phyloP scores from a whole-genome alignment of 2,888 invertebrate genomes.

The Blastobasis lacticolella region DNA sequence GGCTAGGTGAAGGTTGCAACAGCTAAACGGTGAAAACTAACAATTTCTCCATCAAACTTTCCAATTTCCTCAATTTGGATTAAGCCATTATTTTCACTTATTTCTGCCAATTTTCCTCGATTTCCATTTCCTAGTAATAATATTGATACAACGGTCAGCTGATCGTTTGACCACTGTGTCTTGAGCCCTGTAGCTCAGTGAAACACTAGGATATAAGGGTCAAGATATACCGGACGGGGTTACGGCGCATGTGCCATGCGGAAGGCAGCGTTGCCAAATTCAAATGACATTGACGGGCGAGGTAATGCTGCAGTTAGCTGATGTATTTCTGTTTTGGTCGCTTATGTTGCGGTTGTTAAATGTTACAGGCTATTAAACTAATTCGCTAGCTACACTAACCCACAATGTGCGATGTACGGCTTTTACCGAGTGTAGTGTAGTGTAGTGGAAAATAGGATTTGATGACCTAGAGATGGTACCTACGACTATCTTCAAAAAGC shows the following conservation, averaged over 20 bases:
- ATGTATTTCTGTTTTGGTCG: neutral
- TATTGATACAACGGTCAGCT: constrained; percentile 52
- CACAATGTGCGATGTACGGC: too few species aligned
- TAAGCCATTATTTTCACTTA: too few species aligned
- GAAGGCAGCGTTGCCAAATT: constrained; percentile 35
- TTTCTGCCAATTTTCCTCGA: neutral
- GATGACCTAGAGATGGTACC: too few species aligned
- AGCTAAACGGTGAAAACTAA: neutral
- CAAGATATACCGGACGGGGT: neutral
- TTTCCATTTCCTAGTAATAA: neutral
- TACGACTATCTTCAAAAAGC: too few species aligned
- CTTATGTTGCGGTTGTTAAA: too few species aligned
- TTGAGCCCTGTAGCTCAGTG: too few species aligned
- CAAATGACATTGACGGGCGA: constrained; percentile 28
- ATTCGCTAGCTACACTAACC: too few species aligned
- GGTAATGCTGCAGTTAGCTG: constrained; percentile 1
- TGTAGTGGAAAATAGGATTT: too few species aligned
- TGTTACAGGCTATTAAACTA: too few species aligned
- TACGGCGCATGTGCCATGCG: constrained; percentile 33
- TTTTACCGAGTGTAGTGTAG: too few species aligned
- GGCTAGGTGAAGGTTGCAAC: constrained; percentile 64
- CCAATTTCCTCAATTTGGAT: neutral
- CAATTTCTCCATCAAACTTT: neutral
- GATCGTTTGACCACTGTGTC: constrained; percentile 12
- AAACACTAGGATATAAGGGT: too few species aligned